Conservation (phyloP, 2,113 vertebrate genomes). For the Xerus inauris region DNA sequence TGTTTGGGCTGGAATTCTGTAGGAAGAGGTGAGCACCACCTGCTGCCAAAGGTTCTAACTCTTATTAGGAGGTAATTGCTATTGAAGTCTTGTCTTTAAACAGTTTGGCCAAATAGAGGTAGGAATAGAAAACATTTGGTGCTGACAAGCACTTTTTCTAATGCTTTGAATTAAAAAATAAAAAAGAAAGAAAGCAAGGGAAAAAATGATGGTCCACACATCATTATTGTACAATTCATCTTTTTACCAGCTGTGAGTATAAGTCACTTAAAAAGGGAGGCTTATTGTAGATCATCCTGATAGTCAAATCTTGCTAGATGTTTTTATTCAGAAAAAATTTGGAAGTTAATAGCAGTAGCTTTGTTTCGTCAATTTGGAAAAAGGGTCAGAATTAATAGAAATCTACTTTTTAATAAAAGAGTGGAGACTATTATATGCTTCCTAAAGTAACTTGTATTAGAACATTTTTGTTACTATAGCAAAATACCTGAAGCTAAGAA, state of each 20-base stretch:
- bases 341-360: background rate
- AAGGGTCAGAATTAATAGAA: background rate
- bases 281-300: background rate
- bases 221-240: background rate
- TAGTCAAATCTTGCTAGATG: background rate
- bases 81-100: slow-evolving; percentile 58
- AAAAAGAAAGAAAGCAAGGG: background rate
- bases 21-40: slow-evolving; percentile 70
- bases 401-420: background rate
- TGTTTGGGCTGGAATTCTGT: slow-evolving; percentile 78
- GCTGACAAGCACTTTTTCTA: slow-evolving; percentile 28
- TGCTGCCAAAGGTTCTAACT: slow-evolving; percentile 47
- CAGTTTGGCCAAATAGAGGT: slow-evolving; percentile 30
- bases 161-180: background rate
- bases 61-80: background rate
- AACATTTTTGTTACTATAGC: background rate
- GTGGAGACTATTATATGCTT: background rate
- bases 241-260: background rate
- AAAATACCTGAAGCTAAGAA: background rate
- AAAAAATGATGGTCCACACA: background rate
- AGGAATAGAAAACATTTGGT: slow-evolving; percentile 34
- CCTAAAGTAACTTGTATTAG: background rate
- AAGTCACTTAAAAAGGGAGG: background rate
- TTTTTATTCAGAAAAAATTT: slow-evolving; percentile 14
- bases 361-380: background rate